phyloP scores from a whole-genome alignment of 2,888 invertebrate genomes.

The Poecilus cupreus region DNA sequence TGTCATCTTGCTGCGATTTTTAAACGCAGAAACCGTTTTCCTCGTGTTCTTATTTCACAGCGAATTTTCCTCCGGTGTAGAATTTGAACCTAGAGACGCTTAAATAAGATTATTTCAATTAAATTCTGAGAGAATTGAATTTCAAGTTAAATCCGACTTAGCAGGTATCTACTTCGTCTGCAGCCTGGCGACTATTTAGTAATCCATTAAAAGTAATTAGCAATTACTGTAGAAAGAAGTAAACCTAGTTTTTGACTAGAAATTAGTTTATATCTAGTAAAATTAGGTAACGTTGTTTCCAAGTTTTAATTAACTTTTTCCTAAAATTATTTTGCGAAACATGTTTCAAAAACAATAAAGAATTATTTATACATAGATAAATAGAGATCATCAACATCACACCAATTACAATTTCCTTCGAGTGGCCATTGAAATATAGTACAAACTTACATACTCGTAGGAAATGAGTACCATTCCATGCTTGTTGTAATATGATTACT shows the following conservation, averaged over 20 bases:
- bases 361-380: no score
- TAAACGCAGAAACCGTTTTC: neutral
- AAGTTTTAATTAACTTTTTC: no score
- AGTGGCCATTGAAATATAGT: no score
- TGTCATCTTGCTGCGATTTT: neutral
- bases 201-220: conserved; percentile 32
- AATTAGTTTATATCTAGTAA: neutral
- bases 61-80: neutral
- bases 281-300: no score
- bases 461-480: no score
- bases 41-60: neutral
- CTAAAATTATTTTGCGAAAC: no score
- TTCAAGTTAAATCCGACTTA: conserved; percentile 43
- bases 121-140: conserved; percentile 33
- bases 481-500: no score
- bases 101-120: conserved; percentile 42
- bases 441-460: no score
- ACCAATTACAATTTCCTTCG: no score
- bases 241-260: neutral
- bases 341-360: no score
- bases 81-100: conserved; percentile 17
- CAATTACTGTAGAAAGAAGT: conserved; percentile 7
- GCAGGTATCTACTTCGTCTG: conserved; percentile 22
- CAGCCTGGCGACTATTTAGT: conserved; percentile 21
- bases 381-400: no score